Base-by-base conservation (phyloP, 2,113 vertebrate genomes). In the Scomber japonicus region DNA sequence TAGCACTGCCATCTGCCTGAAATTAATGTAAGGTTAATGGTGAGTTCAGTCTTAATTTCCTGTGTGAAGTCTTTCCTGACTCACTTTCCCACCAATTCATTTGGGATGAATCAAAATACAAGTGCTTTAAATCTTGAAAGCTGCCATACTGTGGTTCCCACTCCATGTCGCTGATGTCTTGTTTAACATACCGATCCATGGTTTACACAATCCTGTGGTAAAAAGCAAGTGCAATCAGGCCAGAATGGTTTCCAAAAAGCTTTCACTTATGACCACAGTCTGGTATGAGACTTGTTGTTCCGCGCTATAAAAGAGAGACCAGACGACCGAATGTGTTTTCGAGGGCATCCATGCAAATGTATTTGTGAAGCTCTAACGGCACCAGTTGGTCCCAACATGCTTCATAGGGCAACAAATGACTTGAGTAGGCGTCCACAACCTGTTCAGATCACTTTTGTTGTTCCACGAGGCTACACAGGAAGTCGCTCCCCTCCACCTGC, bases 21-120 rank as follows among this genome's bases (percentile, higher is more conserved):
- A 87, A 78, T 87, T 13, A 83, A 76, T 88, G 77, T 19, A 46
- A 83, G 90, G 88, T 89, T 91, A 88, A 90, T 88, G 85, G 75
- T 50, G 70, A 78, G 84, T 80, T 90, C 88, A 90, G 57, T 46
- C 21, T 71, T 90, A 71, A 90, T 92, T 88, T 94, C 90, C 92
- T 90, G 82, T 71, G 49, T 71, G 68, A 86, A 88, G 27, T 75
- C 61, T 53, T 54, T 51, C 62, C 31, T 16, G 12, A 53, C 63
- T 44, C 76, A 69, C 61, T 89, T 90, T 87, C 89, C 87, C 89
- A 92, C 68, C 67, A 40, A 65, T 75, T 77, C 5, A 44, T 85
- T 76, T 54, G 19, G n/a, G 55, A 80, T 74, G 54, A 66, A 78
- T 84, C 16, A 75, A 59, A 83, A 88, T 35, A 35, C 31, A 40